Conservation (phyloP, 2,797 vertebrate species). For the Phoebastria nigripes region DNA sequence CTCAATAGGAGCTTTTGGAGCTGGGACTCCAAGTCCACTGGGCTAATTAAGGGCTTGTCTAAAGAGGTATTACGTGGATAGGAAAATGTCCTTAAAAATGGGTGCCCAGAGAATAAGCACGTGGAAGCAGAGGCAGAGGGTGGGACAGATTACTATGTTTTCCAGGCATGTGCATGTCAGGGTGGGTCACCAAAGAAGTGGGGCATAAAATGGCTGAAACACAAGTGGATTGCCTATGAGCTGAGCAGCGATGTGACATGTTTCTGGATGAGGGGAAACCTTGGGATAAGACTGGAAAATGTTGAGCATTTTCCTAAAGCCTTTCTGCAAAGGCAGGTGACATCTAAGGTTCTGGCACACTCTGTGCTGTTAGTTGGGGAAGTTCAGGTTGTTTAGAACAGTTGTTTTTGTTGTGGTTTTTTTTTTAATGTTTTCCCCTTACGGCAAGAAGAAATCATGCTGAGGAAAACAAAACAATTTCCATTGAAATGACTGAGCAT, state of each 20-base stretch:
- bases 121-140: not conserved
- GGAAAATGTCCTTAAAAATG: not conserved
- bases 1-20: not conserved
- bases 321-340: not conserved
- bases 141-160: not conserved
- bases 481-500: not conserved
- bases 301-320: not conserved
- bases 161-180: not conserved
- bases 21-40: not conserved
- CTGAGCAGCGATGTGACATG: not conserved
- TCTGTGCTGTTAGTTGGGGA: not conserved
- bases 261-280: not conserved
- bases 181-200: not conserved
- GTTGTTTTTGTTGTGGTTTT: not conserved
- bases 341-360: not conserved
- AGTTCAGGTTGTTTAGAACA: not conserved
- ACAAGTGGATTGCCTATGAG: not conserved
- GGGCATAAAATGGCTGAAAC: not conserved
- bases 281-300: not conserved
- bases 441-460: not conserved
- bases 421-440: not conserved
- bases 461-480: not conserved
- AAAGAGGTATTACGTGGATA: not conserved
- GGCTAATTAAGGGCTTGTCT: not conserved
- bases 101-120: accelerated